Evolutionary conservation across 1,140 invertebrate genomes (phyloP).

Genomic region (Sinella curviseta): DNA sequence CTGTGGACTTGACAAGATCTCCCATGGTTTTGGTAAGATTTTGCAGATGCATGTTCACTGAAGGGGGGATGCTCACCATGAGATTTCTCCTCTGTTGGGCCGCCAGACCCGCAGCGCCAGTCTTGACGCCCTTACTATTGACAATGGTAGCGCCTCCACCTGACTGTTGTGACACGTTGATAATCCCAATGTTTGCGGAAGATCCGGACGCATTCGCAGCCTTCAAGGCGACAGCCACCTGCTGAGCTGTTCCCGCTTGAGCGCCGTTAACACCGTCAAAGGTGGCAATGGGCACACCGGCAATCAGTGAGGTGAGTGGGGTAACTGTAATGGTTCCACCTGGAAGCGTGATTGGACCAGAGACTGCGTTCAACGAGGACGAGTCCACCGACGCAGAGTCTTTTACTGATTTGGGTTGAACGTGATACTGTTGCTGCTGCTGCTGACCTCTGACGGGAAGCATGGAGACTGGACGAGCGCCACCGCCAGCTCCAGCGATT

Average conservation of each 20-base stretch:
- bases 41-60: slow-evolving; percentile 39
- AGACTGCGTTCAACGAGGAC: slow-evolving; percentile 30
- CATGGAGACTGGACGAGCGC: slow-evolving; percentile 12
- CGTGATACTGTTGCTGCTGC: neutral
- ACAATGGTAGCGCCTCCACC: neutral
- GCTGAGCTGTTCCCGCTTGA: neutral
- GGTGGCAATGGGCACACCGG: slow-evolving; percentile 30
- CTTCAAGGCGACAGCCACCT: slow-evolving; percentile 17
- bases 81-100: slow-evolving; percentile 24
- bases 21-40: slow-evolving; percentile 37
- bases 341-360: slow-evolving; percentile 48
- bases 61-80: slow-evolving; percentile 30
- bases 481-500: neutral
- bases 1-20: slow-evolving; percentile 21
- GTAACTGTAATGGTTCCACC: slow-evolving; percentile 49
- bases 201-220: neutral
- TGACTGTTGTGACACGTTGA: slow-evolving; percentile 22
- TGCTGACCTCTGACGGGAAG: neutral
- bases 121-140: neutral
- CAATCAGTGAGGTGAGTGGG: slow-evolving; percentile 34
- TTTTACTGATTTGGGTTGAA: neutral
- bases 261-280: neutral
- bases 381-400: slow-evolving; percentile 40
- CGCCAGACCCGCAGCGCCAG: neutral
- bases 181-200: slow-evolving; percentile 22